Evolutionary conservation across 2,113 vertebrate genomes (phyloP).

Genomic region (Scatophagus argus): DNA sequence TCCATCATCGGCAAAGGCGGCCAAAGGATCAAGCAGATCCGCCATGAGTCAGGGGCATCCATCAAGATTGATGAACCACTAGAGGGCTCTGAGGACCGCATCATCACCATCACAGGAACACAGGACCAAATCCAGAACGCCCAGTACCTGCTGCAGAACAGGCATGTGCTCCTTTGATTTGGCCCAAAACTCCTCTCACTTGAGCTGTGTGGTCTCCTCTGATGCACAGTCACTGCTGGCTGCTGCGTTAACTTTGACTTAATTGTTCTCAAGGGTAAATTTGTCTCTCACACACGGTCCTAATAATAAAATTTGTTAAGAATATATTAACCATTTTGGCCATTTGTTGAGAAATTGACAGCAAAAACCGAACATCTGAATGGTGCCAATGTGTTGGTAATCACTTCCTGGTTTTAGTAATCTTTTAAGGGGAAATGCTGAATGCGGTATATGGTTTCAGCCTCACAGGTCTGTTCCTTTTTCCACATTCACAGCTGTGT

Average conservation of each 20-base stretch:
- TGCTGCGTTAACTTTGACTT: not conserved
- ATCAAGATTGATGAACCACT: conserved; percentile 99
- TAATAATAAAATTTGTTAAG: too few relatives aligned
- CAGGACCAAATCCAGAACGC: conserved; percentile 99
- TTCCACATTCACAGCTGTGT: not conserved
- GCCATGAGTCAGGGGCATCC: conserved; percentile 96
- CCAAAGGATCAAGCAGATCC: conserved; percentile 97
- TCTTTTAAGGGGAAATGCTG: too few relatives aligned
- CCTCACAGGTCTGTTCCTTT: too few relatives aligned
- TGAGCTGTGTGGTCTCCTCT: conserved; percentile 8
- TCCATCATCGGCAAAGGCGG: conserved; percentile 99
- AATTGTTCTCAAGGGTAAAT: not conserved
- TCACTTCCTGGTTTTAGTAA: too few relatives aligned
- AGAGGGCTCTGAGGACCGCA: conserved; percentile 98
- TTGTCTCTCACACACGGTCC: too few relatives aligned
- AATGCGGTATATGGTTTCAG: too few relatives aligned
- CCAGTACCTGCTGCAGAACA: conserved; percentile 99
- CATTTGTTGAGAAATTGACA: too few relatives aligned
- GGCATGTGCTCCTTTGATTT: conserved; percentile 80
- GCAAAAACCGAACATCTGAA: too few relatives aligned
- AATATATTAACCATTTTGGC: too few relatives aligned
- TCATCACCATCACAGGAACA: conserved; percentile 98
- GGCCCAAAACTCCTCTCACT: not conserved
- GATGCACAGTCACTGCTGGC: not conserved
- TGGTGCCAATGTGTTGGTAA: too few relatives aligned